Percentiles rank a stretch among this genome's conserved stretches.
Evolutionary conservation across 2,113 vertebrate genomes (phyloP).

Genomic region (Syrrhaptes paradoxus): DNA sequence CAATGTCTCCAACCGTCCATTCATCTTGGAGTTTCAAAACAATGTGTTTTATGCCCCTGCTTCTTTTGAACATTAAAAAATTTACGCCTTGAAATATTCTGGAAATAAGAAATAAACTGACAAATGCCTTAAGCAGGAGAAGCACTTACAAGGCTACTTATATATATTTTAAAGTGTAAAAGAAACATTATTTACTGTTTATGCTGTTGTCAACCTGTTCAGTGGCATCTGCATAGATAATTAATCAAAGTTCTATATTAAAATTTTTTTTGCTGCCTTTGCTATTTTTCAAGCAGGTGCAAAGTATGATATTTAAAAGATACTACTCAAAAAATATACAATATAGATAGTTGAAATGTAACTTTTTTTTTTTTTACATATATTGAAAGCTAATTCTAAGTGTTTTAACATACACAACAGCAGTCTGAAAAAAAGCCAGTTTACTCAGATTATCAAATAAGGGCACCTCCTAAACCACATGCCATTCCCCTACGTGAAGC

Average conservation of each 20-base stretch:
- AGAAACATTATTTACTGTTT: constrained; percentile 4
- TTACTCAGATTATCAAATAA: not conserved
- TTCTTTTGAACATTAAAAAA: constrained; percentile 72
- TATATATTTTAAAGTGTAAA: not conserved
- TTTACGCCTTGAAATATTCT: constrained; percentile 35
- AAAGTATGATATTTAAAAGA: constrained; percentile 6
- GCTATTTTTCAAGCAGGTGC: constrained; percentile 30
- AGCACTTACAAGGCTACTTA: constrained; percentile 26
- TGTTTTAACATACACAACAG: not conserved
- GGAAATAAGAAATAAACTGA: constrained; percentile 58
- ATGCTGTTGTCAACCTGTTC: constrained; percentile 28
- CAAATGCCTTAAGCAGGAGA: constrained; percentile 39
- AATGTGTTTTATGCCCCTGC: constrained; percentile 47
- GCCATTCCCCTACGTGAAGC: not conserved
- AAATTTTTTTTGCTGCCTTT: not conserved
- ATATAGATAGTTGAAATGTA: not conserved
- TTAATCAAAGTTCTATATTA: constrained; percentile 20
- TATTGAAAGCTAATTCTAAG: constrained; percentile 8
- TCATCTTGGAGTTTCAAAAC: constrained; percentile 70
- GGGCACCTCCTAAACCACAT: not conserved
- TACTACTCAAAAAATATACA: not conserved
- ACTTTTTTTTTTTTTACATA: not conserved
- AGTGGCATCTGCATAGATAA: constrained; percentile 39
- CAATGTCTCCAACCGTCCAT: constrained; percentile 35
- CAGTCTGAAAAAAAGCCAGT: not conserved